phyloP scores from a whole-genome alignment of 1,140 invertebrate species.

The Nephila pilipes region DNA sequence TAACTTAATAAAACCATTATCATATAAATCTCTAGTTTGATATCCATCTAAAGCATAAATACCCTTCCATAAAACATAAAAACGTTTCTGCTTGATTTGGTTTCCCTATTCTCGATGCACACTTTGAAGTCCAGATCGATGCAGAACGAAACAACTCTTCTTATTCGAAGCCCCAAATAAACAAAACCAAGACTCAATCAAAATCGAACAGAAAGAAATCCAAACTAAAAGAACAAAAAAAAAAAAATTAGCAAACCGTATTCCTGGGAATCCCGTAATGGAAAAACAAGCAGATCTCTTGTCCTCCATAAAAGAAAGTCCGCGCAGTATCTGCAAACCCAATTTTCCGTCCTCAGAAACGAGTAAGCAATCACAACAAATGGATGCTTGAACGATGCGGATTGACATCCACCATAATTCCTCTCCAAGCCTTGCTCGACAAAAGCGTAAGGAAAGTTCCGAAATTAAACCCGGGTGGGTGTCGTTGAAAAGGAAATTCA shows the following conservation, averaged over 20 bases:
- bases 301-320: slow-evolving; percentile 33
- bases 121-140: background rate
- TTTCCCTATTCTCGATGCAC: background rate
- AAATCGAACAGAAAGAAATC: background rate
- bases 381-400: slow-evolving; percentile 27
- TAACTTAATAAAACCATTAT: background rate
- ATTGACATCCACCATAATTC: slow-evolving; percentile 14
- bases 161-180: background rate
- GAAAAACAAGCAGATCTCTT: slow-evolving; percentile 34
- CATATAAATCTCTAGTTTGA: too few species aligned
- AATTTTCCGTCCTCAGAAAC: slow-evolving; percentile 36
- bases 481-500: slow-evolving; percentile 58
- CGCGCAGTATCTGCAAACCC: slow-evolving; percentile 12
- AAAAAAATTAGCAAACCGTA: background rate
- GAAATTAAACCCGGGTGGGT: slow-evolving; percentile 51
- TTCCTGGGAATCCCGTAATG: background rate
- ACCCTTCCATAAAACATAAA: background rate
- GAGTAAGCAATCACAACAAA: slow-evolving; percentile 52
- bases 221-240: background rate
- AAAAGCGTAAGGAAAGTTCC: background rate
- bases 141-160: background rate
- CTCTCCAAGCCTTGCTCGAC: background rate
- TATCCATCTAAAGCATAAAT: background rate
- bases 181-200: slow-evolving; percentile 10
- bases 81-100: background rate